Evolutionary conservation across 1,140 invertebrate species (phyloP), one percentile per base, ranked within the genome.

Genomic region (Himalopsyche phryganea): DNA sequence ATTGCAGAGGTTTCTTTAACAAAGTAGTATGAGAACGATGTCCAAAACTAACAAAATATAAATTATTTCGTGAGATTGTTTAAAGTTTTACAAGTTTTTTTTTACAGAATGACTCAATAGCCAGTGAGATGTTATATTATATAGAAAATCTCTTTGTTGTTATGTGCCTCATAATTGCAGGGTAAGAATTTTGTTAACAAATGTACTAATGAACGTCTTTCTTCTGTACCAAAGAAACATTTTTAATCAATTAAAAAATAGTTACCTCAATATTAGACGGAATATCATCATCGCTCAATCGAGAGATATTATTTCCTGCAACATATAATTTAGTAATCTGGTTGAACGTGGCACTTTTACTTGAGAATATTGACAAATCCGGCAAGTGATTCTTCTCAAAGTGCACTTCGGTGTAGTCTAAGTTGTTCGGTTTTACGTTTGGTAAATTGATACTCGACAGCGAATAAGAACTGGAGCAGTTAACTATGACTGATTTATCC

Each of bases 261-360:
- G 13, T 7, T 61, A 74, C 72, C 47, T 63, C 53, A 1, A 79
- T 65, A 51, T 67, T 62, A 1, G 19, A 13, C 6, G 75, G 71
- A 53, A 73, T 44, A 49, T 71, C 63, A 0, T 69, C 52, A 5
- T 61, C 13, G 0, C 66, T 47, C 15, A 85, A 48, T 1, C 61
- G 47, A 0, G 69, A 67, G 19, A 86, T 75, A 40, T 79, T 74
- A 53, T 86, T 87, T 35, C 79, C 60, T 0, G 76, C 72, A 1
- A 83, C 54, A 62, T 74, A 63, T 0, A 86, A 50, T 23, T 74
- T 68, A 0, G 73, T 80, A 0, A 83, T 75, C 33, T 71, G 67
- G 2, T 66, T 59, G 53, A 78, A 77, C 28, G 76, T 76, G 4
- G 62, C 40, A 19, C 13, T 14, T 28, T 60, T 46, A 10, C 19